Conservation (phyloP, 2,888 invertebrate species). For the Thera britannica region DNA sequence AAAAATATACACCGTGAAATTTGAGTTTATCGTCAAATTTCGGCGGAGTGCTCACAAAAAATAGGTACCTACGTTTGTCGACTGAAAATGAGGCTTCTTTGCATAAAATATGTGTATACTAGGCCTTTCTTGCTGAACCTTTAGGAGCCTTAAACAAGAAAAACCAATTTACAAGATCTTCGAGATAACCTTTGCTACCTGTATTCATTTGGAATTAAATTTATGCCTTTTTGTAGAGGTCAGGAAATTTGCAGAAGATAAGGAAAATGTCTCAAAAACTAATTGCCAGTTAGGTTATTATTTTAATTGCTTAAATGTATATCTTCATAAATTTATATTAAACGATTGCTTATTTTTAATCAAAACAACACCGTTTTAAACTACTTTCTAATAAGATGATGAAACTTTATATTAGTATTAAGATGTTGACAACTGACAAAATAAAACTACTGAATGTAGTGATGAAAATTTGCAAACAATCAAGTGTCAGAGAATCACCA, state of each 20-base stretch:
- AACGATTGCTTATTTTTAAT: not conserved
- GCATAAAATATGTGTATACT: constrained; percentile 27
- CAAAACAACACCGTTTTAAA: no score
- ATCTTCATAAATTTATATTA: not conserved
- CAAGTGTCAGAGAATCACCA: no score
- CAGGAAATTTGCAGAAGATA: constrained; percentile 6
- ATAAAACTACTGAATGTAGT: no score
- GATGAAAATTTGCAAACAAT: no score
- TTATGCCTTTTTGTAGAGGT: constrained; percentile 21
- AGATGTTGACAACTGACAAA: no score
- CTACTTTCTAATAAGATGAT: no score
- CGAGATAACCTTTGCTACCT: constrained; percentile 22
- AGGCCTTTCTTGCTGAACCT: constrained; percentile 21
- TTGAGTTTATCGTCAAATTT: constrained; percentile 19
- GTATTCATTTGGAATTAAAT: constrained; percentile 24
- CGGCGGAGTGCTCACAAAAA: constrained; percentile 13
- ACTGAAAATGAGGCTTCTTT: constrained; percentile 25
- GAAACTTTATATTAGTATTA: no score
- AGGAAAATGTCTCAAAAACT: constrained; percentile 4
- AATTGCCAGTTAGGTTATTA: constrained; percentile 1
- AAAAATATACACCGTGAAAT: constrained; percentile 12
- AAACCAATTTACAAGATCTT: constrained; percentile 32
- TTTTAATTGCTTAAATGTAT: constrained; percentile 1
- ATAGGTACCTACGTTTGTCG: constrained; percentile 21
- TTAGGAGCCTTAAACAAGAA: constrained; percentile 16